Evolutionary conservation across 2,113 vertebrate genomes (phyloP), one percentile per base, ranked within the genome.

Genomic region (Corvus moneduloides): DNA sequence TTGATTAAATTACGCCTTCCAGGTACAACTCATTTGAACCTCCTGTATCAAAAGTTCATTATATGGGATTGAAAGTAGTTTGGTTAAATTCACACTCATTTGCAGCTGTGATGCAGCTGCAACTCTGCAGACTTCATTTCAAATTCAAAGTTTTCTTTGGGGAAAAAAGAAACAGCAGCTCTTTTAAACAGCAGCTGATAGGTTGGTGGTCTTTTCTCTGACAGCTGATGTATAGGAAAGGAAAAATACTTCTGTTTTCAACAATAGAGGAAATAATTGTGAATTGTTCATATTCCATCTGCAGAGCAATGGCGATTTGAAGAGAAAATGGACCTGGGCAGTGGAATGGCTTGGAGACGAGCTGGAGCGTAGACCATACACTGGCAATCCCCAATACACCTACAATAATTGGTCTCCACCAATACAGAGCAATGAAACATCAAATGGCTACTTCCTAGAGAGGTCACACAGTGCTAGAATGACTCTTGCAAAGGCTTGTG

Each of bases 321-420:
- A 99, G 97, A 98, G 99, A 55, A 99, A 99, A 97, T 99, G 99
- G 99, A 99, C 99, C n/a, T 99, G 99, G 99, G 99, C 99, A 37
- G 99, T 99, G 59, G 99, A 99, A 96, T 99, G 99, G 99, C 98
- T 99, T 76, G 99, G 99, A 72, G 99, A 99, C 4, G 99, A 99
- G 97, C 98, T 99, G 58, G 99, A 99, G 97, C 98, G 99, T 93
- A 98, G 99, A 97, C 99, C 99, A 0, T 99, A 99, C 94, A 99
- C 99, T 76, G 99, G 99, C 94, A 99, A 99, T 87, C 99, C 99
- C 73, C 99, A 99, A 3, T 99, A 99, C 96, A 99, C 99, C 44
- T 99, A 99, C 75, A 99, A 99, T 96, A 99, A 99, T 92, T 99
- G 99, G 99, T 99, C 99, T 64, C 99, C 99, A 92, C 99, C 99